Base-by-base conservation (phyloP, 2,888 invertebrate genomes). In the Oligia latruncula region DNA sequence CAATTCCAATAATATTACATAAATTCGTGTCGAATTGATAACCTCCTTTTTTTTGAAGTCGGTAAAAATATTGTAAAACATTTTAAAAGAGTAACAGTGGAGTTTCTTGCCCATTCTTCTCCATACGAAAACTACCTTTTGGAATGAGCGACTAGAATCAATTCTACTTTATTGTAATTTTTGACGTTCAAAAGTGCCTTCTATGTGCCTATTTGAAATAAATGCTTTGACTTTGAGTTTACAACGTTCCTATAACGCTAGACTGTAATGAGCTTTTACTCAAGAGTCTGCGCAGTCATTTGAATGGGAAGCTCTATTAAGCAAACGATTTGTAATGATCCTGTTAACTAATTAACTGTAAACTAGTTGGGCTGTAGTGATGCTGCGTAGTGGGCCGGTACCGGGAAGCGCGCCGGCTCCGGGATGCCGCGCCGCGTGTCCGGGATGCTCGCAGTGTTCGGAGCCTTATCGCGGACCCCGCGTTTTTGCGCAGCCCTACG, bases 341-440 rank as follows among this genome's bases (percentile, higher is more conserved):
- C 17, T 58, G n/a, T 58, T 58, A 58, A 77, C 58, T 55, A 79
- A 77, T 80, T 67, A 76, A 86, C 60, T 60, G 52, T 74, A 76
- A 86, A 84, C 68, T 70, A 74, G 77, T 73, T 80, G 43, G 29
- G 60, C n/a, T 35, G 55, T 46, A 58, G 17, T 46, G 11, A 29
- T 0, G 73, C 43, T 70, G 78, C 52, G 75, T 23, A 78, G 83
- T 77, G 77, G 89, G 82, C 43, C 77, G 17, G 17, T 86, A 82
- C 90, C 68, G 80, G 80, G 87, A 84, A 89, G 67, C 79, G 58
- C 81, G 70, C 74, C 40, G 80, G 80, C 65, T 62, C 84, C 83
- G 68, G 82, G 85, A 89, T 87, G 75, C 85, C 84, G 60, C 79
- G 71, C 77, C 87, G 84, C 88, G 82, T 88, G 77, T 83, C 83